Percentiles rank a stretch among this genome's conserved stretches.
Conservation (phyloP, 2,797 vertebrate species). For the Anabacerthia variegaticeps region DNA sequence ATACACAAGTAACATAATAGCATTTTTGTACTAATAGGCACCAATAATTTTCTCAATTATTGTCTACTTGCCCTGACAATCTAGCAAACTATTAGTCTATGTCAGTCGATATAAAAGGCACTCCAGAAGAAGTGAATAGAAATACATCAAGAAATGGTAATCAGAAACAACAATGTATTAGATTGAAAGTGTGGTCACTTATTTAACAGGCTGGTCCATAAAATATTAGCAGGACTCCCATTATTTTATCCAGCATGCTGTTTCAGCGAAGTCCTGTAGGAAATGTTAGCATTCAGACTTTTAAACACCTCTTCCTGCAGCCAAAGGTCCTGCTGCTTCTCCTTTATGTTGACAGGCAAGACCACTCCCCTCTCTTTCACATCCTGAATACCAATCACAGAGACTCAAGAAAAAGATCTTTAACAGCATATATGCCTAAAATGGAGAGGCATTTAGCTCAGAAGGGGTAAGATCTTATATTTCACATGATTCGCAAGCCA, state of each 20-base stretch:
- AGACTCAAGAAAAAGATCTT: background rate
- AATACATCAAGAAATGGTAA: background rate
- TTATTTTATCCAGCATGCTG: background rate
- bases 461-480: background rate
- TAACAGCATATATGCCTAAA: background rate
- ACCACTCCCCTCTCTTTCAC: background rate
- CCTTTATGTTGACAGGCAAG: background rate
- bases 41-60: background rate
- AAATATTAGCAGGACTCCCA: background rate
- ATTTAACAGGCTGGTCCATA: background rate
- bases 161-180: background rate
- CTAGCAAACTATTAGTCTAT: background rate
- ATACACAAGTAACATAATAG: background rate
- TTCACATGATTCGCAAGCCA: background rate
- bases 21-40: background rate
- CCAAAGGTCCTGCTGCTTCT: slow-evolving; percentile 11
- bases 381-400: background rate
- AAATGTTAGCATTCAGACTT: background rate
- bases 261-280: background rate
- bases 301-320: background rate
- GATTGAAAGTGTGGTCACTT: background rate
- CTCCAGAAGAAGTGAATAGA: background rate
- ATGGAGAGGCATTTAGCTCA: background rate
- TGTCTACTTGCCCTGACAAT: background rate
- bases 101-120: background rate